These are phyloP conservation scores for Orthonevra nobilis DNA, from an alignment of 2,888 invertebrate species.

Conservation along the genomic window DNA sequence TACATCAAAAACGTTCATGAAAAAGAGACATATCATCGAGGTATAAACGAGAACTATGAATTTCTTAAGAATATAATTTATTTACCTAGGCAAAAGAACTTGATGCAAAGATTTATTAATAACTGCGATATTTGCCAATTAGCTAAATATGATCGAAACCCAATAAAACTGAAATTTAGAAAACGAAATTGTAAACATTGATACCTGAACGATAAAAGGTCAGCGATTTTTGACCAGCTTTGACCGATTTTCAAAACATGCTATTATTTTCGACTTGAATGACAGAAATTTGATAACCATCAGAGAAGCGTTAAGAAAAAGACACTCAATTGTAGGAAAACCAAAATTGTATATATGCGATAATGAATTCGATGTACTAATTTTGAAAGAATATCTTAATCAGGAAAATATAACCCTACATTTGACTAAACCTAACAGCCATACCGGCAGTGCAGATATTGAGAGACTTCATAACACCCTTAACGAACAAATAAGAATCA, in stretches of 20 bases:
- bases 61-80: conserved; percentile 11
- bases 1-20: conserved; percentile 18
- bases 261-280: conserved; percentile 17
- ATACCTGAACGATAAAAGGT: conserved; percentile 20
- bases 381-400: conserved; percentile 7
- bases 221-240: conserved; percentile 21
- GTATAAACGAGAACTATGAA: conserved; percentile 13
- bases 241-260: conserved; percentile 11
- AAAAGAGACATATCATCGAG: conserved; percentile 15
- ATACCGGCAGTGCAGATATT: background rate
- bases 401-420: conserved; percentile 8
- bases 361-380: conserved; percentile 4
- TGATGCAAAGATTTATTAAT: conserved; percentile 20
- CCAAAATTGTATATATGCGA: conserved; percentile 5
- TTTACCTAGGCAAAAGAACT: conserved; percentile 8
- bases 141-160: conserved; percentile 16
- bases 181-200: conserved; percentile 17
- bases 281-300: conserved; percentile 17
- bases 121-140: conserved; percentile 19
- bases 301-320: background rate
- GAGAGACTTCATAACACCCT: background rate
- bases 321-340: conserved; percentile 11
- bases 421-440: conserved; percentile 11
- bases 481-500: conserved; percentile 14
- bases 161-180: conserved; percentile 12